Base-by-base conservation (phyloP, 1,140 invertebrate species). In the Pachypsylla venusta region DNA sequence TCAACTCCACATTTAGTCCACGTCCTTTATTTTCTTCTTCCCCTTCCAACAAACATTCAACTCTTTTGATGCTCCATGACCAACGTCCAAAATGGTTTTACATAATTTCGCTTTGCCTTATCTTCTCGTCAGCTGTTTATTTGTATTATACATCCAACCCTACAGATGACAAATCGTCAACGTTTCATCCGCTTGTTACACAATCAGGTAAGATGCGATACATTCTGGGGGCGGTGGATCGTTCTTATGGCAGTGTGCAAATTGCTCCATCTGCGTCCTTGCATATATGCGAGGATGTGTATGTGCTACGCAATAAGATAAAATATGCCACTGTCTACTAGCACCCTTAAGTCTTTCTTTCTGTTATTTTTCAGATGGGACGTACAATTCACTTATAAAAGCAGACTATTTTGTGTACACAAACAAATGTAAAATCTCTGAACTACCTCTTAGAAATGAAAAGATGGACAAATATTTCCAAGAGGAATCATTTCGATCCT, bases 31-130 rank as follows among this genome's bases (percentile, higher is more conserved):
- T 35, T 35, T 35, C n/a, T 35, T 35, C 22, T 19, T 19, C 42
- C 4, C 22, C 42, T 22, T 4, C 4, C 22, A 19, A 19, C 16
- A 7, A 48, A 22, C n/a, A n/a, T 48, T 16, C 30, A 12, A 10
- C 10, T 12, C 30, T 35, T 19, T 48, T 48, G n/a, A 48, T 48
- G 42, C 42, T 48, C 42, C 16, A 48, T 48, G 42, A 48, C 16
- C 16, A 22, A 19, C 42, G 42, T 19, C 42, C 42, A 22, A 48
- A 48, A 48, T 48, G 42, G 42, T 48, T 48, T 22, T 48, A 48
- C 42, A 7, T 48, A 19, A 48, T 48, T n/a, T 48, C 42, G 7
- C 42, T 48, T 3, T 48, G 4, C 16, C 7, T 22, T 5, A 22
- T 19, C 3, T 19, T 48, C 42, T 48, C 42, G 7, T 19, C 16